These are phyloP conservation scores for Oncorhynchus kisutch DNA, from an alignment of 2,113 vertebrate species.

Conservation along the genomic window DNA sequence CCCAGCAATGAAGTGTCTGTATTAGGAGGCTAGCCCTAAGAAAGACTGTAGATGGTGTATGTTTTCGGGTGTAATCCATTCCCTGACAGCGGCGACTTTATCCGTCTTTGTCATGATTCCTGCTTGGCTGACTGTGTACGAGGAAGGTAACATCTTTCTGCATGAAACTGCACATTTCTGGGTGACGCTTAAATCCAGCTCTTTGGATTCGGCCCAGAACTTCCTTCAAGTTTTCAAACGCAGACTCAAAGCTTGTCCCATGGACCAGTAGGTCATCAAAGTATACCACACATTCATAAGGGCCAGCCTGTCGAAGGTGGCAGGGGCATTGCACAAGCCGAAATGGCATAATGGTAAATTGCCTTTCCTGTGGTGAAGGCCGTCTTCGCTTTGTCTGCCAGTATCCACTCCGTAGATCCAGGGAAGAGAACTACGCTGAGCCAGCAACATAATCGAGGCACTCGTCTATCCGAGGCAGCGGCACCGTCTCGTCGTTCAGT, in stretches of 20 bases:
- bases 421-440: background rate
- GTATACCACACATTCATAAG: background rate
- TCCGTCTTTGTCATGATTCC: too few relatives aligned
- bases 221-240: too few relatives aligned
- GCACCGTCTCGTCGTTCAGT: too few relatives aligned
- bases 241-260: too few relatives aligned
- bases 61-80: background rate
- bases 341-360: background rate
- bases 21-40: background rate
- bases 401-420: background rate
- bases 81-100: too few relatives aligned
- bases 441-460: too few relatives aligned
- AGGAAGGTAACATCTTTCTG: background rate
- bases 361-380: background rate
- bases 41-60: background rate
- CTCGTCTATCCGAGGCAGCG: too few relatives aligned
- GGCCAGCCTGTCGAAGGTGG: background rate
- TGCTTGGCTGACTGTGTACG: too few relatives aligned
- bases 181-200: too few relatives aligned
- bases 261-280: constrained; percentile 4
- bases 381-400: background rate
- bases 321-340: background rate
- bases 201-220: too few relatives aligned
- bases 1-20: background rate
- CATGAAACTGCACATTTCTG: background rate